Percentiles rank a stretch among this genome's conserved stretches.
Evolutionary conservation across 2,888 invertebrate species (phyloP).

Genomic region (Ochropleura plecta): DNA sequence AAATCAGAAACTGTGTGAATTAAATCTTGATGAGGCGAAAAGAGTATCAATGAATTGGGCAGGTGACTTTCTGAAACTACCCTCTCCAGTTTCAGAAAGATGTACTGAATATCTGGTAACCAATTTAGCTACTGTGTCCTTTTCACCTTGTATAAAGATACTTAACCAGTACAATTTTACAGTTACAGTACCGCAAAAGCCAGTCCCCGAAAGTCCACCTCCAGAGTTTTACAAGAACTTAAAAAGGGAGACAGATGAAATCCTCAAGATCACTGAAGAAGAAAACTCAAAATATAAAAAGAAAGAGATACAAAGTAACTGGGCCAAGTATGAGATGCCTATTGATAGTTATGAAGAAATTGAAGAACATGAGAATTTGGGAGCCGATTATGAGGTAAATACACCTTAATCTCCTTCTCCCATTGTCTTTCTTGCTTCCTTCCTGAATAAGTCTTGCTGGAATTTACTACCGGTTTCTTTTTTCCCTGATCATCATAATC

Average conservation of each 20-base stretch:
- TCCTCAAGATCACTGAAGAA: slow-evolving; percentile 86
- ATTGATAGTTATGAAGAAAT: slow-evolving; percentile 86
- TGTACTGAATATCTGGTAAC: too few species aligned
- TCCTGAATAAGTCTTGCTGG: too few species aligned
- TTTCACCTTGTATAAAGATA: background rate
- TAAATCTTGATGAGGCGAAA: too few species aligned
- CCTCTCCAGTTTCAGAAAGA: too few species aligned
- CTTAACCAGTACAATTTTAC: background rate
- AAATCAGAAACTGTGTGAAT: too few species aligned
- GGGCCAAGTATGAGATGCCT: slow-evolving; percentile 88
- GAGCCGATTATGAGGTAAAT: slow-evolving; percentile 88
- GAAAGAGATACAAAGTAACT: slow-evolving; percentile 88
- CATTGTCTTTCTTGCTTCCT: too few species aligned
- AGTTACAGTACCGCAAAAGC: slow-evolving; percentile 78
- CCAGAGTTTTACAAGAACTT: slow-evolving; percentile 85
- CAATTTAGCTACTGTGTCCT: too few species aligned
- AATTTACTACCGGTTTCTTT: too few species aligned
- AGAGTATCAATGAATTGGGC: too few species aligned
- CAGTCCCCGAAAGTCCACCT: slow-evolving; percentile 79
- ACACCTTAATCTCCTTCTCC: background rate
- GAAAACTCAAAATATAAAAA: slow-evolving; percentile 86
- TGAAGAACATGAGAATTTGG: slow-evolving; percentile 84
- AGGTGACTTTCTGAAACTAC: too few species aligned
- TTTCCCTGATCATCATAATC: too few species aligned
- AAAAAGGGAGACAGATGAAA: slow-evolving; percentile 86